A percentile compares a stretch with the other conserved stretches of the same genome.
Evolutionary conservation across 2,113 vertebrate species (phyloP).

Genomic region (Shinisaurus crocodilurus): DNA sequence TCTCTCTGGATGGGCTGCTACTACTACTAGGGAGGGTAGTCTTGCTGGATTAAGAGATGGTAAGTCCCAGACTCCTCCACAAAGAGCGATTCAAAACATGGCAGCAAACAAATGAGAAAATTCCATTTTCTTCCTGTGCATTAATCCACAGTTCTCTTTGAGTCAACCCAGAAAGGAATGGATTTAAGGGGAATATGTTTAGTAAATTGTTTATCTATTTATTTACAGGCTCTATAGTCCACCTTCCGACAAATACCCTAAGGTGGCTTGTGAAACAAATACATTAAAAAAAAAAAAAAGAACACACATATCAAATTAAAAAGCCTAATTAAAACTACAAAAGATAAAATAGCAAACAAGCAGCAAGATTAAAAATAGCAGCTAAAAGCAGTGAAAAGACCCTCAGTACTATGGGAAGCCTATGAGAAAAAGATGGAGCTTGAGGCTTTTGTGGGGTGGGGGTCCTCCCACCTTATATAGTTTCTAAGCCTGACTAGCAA

Average conservation of each 20-base stretch:
- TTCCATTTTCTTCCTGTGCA: no score
- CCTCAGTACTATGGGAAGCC: background rate
- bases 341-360: background rate
- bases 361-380: background rate
- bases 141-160: background rate
- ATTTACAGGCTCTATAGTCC: background rate
- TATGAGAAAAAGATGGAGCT: background rate
- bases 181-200: no score
- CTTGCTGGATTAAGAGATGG: background rate
- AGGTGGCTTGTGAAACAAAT: background rate
- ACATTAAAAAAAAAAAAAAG: background rate
- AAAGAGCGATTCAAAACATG: background rate
- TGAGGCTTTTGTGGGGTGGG: no score
- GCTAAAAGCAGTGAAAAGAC: background rate
- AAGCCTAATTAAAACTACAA: background rate
- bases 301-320: background rate
- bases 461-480: conserved; percentile 40
- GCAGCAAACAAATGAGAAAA: background rate
- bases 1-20: background rate
- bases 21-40: background rate
- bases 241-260: background rate
- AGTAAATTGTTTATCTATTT: background rate
- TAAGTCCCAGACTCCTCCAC: background rate
- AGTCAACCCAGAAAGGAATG: background rate
- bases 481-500: conserved; percentile 55